Evolutionary conservation across 2,797 vertebrate species (phyloP), one percentile per base, ranked within the genome.

Genomic region (Chrysocyon brachyurus): DNA sequence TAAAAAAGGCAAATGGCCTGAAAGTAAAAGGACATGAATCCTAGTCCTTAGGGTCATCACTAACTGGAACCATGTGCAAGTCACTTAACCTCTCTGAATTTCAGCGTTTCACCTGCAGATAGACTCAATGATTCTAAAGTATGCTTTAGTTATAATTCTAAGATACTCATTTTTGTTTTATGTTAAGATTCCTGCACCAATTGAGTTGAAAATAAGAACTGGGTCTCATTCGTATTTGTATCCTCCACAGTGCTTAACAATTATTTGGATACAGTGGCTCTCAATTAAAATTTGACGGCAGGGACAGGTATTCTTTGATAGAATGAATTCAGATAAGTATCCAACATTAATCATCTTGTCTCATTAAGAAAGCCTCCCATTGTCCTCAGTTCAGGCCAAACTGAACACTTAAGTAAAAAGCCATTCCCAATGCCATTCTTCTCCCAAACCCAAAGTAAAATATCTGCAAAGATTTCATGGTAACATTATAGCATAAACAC

Each of bases 321-420:
- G 52, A 89, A 59, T 90, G 22, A 92, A n/a, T 88, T 90, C 26
- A 95, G 77, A 92, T 40, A 93, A 92, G 52, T 73, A 73, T 82
- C 72, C 70, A 59, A 57, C 84, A 56, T 56, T 57, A 91, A 91
- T n/a, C 10, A 87, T 75, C 84, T 79, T 68, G 26, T 87, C 72
- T 92, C 64, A 70, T 46, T 77, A 93, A 57, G 66, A 83, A 83
- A n/a, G 70, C 28, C 40, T 61, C 66, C 6, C 19, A 66, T 2
- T 36, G 16, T 61, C 31, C 73, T 92, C 36, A 79, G 61, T 21
- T 66, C 66, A 52, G 9, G 78, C 72, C 31, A 70, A 31, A 36
- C 26, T 91, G 15, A 96, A 56, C 12, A 81, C 9, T 56, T 75
- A 72, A 86, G n/a, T 81, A 91, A 21, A 77, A 93, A 86, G 70